Conservation (phyloP, 2,888 invertebrate species). For the Gasteruption jaculator region DNA sequence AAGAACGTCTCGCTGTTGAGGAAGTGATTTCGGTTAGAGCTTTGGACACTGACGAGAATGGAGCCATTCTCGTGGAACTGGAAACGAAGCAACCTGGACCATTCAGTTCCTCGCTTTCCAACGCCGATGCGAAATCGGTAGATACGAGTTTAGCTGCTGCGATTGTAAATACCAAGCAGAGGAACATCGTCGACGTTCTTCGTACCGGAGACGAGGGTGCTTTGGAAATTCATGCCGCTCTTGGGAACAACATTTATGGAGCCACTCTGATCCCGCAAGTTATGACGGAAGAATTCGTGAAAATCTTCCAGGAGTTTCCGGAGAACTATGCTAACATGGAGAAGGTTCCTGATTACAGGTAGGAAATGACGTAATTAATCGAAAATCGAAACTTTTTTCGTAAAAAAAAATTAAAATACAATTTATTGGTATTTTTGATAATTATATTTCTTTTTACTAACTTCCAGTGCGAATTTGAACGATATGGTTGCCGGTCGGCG, state of each 20-base stretch:
- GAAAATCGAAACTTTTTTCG: neutral
- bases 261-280: conserved; percentile 21
- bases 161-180: neutral
- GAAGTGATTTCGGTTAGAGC: too few species aligned
- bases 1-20: too few species aligned
- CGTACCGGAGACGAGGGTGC: neutral
- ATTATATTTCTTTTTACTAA: conserved; percentile 4
- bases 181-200: neutral
- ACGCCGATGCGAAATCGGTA: neutral
- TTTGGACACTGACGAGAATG: too few species aligned
- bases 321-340: conserved; percentile 14
- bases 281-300: conserved; percentile 10
- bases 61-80: conserved; percentile 12
- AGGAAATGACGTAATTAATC: conserved; percentile 5
- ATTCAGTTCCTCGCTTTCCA: conserved; percentile 1
- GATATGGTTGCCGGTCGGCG: conserved; percentile 35
- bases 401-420: too few species aligned
- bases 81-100: conserved; percentile 5
- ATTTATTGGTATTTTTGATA: too few species aligned
- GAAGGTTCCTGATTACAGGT: conserved; percentile 20
- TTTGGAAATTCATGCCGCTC: conserved; percentile 10
- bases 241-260: conserved; percentile 23
- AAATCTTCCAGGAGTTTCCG: conserved; percentile 21
- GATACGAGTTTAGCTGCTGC: neutral
- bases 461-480: conserved; percentile 28